Percentiles rank a stretch among this genome's conserved stretches.
phyloP scores from a whole-genome alignment of 2,888 invertebrate genomes.

The Yponomeuta evonymella region DNA sequence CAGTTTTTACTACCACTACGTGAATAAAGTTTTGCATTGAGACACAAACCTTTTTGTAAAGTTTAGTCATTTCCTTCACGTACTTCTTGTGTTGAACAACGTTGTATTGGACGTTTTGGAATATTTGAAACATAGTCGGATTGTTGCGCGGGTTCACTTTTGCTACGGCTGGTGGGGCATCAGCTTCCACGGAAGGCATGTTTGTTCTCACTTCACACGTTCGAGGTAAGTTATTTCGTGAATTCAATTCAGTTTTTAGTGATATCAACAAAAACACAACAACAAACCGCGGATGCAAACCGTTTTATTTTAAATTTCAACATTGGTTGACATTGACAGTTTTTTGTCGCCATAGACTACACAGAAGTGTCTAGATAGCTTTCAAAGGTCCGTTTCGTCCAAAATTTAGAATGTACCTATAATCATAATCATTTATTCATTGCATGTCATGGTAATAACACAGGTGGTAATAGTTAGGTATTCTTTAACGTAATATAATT shows the following conservation, averaged over 20 bases:
- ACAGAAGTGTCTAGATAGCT: too few species aligned
- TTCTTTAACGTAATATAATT: too few species aligned
- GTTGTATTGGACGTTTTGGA: conserved; percentile 79
- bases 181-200: conserved; percentile 15
- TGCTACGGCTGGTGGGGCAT: conserved; percentile 17
- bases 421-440: too few species aligned
- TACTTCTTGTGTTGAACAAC: conserved; percentile 80
- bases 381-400: too few species aligned
- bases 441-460: too few species aligned
- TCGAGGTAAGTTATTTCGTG: not conserved
- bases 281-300: not conserved
- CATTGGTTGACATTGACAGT: not conserved
- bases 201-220: not conserved
- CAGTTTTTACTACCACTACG: conserved; percentile 13
- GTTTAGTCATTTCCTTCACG: conserved; percentile 76
- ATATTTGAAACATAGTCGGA: conserved; percentile 70
- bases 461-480: too few species aligned
- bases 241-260: not conserved
- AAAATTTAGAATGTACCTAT: too few species aligned
- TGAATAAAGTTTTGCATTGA: not conserved
- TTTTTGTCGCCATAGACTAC: too few species aligned
- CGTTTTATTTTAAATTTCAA: conserved; percentile 12
- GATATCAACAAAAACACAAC: not conserved
- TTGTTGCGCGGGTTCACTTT: conserved; percentile 65
- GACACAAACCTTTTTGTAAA: conserved; percentile 76